Conservation (phyloP, 2,113 vertebrate genomes). For the Nothobranchius furzeri region DNA sequence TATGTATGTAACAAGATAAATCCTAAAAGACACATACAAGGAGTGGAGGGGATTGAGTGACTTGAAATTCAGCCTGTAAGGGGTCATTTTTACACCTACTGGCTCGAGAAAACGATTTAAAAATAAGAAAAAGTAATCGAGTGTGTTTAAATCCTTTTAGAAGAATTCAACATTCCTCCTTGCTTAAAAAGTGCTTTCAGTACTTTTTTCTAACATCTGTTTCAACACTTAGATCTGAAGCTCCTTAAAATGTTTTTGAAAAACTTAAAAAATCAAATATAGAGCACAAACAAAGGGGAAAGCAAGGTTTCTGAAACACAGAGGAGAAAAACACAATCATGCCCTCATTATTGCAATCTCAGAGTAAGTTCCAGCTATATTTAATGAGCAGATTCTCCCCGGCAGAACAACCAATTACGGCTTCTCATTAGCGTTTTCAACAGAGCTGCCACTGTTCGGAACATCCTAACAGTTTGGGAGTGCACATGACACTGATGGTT, state of each 20-base stretch:
- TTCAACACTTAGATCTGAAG: neutral
- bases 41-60: too few relatives aligned
- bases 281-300: neutral
- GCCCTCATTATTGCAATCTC: slow-evolving; percentile 14
- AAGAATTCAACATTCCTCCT: too few relatives aligned
- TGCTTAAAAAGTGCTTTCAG: neutral
- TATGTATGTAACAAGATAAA: too few relatives aligned
- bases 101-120: too few relatives aligned
- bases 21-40: too few relatives aligned
- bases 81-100: too few relatives aligned
- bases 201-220: neutral
- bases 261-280: neutral
- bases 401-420: slow-evolving; percentile 72
- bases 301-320: neutral
- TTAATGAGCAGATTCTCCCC: slow-evolving; percentile 72
- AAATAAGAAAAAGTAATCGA: too few relatives aligned
- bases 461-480: slow-evolving; percentile 53
- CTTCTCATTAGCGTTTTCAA: slow-evolving; percentile 69
- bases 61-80: too few relatives aligned
- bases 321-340: slow-evolving; percentile 1
- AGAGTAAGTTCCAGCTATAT: slow-evolving; percentile 36
- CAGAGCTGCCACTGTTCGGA: slow-evolving; percentile 70
- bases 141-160: too few relatives aligned
- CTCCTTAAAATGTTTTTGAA: neutral
- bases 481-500: slow-evolving; percentile 45